Base-by-base conservation (phyloP, 2,797 vertebrate genomes). In the Allobates femoralis region DNA sequence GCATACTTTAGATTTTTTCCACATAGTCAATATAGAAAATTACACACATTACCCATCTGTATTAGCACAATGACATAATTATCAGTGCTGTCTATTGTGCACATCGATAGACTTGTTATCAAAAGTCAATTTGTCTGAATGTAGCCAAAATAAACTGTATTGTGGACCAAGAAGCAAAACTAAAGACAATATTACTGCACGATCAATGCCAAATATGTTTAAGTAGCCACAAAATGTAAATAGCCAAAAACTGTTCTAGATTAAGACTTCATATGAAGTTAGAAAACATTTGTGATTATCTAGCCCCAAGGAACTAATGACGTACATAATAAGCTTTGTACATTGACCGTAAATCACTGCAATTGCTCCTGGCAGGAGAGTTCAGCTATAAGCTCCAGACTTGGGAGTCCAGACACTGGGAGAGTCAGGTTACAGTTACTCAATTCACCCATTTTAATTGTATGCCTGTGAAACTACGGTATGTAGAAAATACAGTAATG, bases 321-420 rank as follows among this genome's bases (percentile, higher is more conserved):
- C 66, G 26, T 85, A 19, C 76, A 85, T 73, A 3, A 2, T 28
- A 71, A 56, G n/a, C 50, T 58, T 58, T 80, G 26, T 28, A 46
- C n/a, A 71, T 5, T 80, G 34, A 51, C 79, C 18, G 30, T 75
- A 86, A 86, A 86, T 81, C 53, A 75, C 15, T 51, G 69, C 77
- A 86, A 66, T 64, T n/a, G 78, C 55, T 85, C 12, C 37, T 58
- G 51, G 77, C 37, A 74, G 64, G 5, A 69, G 10, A 85, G 19
- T 18, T 46, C 4, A 73, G 55, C 37, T 6, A 46, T 58, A 66
- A 37, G n/a, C 71, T 80, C 46, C 28, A 53, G n/a, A 51, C 21
- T 81, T 41, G 46, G 71, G 37, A 60, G 46, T 21, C 1, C 11
- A 34, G 66, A 56, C 67, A 82, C 18, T 62, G 2, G 37, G 58